phyloP scores from a whole-genome alignment of 2,113 vertebrate genomes.

The Budorcas taxicolor region DNA sequence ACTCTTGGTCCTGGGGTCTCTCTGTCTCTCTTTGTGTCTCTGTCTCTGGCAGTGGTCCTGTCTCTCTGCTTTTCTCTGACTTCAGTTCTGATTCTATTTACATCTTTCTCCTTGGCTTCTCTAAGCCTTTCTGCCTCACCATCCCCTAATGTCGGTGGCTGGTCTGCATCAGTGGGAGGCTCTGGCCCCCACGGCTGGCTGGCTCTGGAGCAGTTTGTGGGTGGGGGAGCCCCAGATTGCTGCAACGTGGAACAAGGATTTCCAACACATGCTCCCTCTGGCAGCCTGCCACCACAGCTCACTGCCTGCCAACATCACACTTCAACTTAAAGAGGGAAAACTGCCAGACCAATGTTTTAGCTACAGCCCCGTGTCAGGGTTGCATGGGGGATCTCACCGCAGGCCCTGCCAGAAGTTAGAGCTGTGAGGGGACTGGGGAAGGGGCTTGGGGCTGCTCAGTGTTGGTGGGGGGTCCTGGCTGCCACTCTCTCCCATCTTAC shows the following conservation, averaged over 20 bases:
- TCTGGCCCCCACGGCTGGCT: constrained; percentile 62
- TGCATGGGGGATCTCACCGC: constrained; percentile 80
- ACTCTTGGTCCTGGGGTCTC: background rate
- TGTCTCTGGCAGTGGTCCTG: background rate
- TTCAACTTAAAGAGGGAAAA: constrained; percentile 87
- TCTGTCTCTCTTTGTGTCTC: background rate
- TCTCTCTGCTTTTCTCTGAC: background rate
- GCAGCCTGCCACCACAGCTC: constrained; percentile 80
- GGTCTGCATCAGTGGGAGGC: constrained; percentile 30
- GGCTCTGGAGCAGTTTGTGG: constrained; percentile 71
- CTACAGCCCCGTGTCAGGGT: constrained; percentile 83
- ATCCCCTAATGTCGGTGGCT: background rate
- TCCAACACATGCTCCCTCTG: constrained; percentile 84
- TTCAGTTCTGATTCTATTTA: background rate
- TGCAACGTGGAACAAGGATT: constrained; percentile 81
- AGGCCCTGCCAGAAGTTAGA: constrained; percentile 79
- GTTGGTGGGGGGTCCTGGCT: background rate
- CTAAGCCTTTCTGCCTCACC: background rate
- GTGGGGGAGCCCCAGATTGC: constrained; percentile 79
- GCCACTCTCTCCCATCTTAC: background rate
- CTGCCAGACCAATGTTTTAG: constrained; percentile 87
- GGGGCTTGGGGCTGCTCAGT: constrained; percentile 59
- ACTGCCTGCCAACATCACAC: constrained; percentile 84
- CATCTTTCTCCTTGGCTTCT: background rate
- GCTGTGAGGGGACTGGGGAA: constrained; percentile 16